Evolutionary conservation across 1,140 invertebrate species (phyloP), one percentile per base, ranked within the genome.

Genomic region (Drosophila erecta): DNA sequence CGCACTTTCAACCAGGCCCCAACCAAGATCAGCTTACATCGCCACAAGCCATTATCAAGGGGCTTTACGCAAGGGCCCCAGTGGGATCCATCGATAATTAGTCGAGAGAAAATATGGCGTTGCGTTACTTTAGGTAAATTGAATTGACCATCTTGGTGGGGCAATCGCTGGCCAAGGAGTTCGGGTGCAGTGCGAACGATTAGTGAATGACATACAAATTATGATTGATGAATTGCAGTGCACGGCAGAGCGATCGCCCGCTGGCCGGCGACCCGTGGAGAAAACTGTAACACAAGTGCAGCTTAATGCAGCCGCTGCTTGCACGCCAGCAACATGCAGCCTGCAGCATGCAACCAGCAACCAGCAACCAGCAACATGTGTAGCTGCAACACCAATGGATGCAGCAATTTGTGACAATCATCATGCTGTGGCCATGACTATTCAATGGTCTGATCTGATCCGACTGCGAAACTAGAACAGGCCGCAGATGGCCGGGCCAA

Each of bases 381-480:
- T 65, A 76, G 60, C 40, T 74, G 37, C 57, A 77, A 75, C 44
- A 71, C 60, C 76, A 49, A 76, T 74, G 56, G 58, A 66, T 69
- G 71, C 81, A 85, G 75, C 83, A 87, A 86, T 87, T 79, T 81
- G 79, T 79, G 83, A 86, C 83, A 89, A 86, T 89, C 83, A 87
- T 49, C 47, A 38, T 38, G 37, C 37, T 14, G 37, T 81, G 60
- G 56, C 61, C 72, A 54, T 76, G 71, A 74, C 49, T 62, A 54
- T 49, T 62, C 70, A 65, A 67, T 33, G 41, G 66, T 35, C 65
- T 46, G 41, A 70, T 12, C 37, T 30, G 30, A 30, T 8, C 46
- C 40, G 41, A 71, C 30, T 35, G 41, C 49, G 51, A 40, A 83
- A 76, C 64, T 79, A 84, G 80, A 79, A 84, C 72, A 43, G 55